Conservation (phyloP, 2,113 vertebrate genomes). For the Tetrax tetrax region DNA sequence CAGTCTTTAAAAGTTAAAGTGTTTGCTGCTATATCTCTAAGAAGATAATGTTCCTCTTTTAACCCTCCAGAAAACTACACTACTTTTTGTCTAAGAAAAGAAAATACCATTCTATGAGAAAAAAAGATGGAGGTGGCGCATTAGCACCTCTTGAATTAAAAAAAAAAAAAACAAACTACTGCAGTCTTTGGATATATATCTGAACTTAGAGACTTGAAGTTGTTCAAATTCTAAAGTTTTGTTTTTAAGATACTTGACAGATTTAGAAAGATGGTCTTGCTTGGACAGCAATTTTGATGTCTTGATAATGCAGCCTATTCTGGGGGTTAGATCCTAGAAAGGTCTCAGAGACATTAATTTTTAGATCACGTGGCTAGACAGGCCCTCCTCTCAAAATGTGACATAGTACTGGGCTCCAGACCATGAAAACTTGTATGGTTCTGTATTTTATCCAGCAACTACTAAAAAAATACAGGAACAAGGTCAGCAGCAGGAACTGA, state of each 20-base stretch:
- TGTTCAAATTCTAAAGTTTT: background rate
- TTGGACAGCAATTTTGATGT: background rate
- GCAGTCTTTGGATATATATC: background rate
- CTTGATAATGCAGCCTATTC: background rate
- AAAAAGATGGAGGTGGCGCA: background rate
- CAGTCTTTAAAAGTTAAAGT: background rate
- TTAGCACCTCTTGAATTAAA: background rate
- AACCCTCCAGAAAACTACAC: background rate
- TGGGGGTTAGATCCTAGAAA: background rate
- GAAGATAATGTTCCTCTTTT: background rate
- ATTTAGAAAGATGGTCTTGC: background rate
- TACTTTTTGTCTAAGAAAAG: background rate
- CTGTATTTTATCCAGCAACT: background rate
- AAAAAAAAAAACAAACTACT: background rate
- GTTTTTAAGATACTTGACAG: background rate
- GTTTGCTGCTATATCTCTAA: background rate
- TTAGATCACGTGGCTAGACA: background rate
- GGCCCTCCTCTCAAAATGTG: background rate
- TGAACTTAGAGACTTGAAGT: background rate
- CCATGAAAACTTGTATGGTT: background rate
- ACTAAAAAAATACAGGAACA: background rate
- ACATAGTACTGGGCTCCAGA: background rate
- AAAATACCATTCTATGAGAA: background rate
- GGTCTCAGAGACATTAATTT: background rate
- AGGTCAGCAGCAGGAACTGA: background rate